These are phyloP conservation scores for Sisyra terminalis DNA, from an alignment of 2,888 invertebrate genomes.

Conservation along the genomic window DNA sequence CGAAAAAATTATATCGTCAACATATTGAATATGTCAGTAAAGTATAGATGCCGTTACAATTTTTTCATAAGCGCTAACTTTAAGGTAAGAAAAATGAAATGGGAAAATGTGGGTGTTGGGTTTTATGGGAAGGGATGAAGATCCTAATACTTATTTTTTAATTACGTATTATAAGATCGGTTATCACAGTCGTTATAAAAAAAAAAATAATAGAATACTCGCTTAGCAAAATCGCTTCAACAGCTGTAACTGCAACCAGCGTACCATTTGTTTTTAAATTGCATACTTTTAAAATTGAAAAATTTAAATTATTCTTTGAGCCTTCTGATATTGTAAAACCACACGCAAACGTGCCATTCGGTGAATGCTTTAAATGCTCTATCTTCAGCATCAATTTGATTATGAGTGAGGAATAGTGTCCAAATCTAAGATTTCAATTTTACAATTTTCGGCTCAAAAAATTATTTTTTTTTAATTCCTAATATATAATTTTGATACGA, in stretches of 20 bases:
- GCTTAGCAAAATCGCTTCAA: slow-evolving; percentile 18
- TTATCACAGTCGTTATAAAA: slow-evolving; percentile 27
- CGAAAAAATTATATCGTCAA: no score
- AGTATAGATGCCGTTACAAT: no score
- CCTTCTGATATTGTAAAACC: neutral
- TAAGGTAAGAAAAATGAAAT: no score
- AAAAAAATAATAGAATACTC: slow-evolving; percentile 24
- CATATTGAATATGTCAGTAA: no score
- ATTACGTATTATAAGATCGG: slow-evolving; percentile 21
- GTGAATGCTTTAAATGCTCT: neutral
- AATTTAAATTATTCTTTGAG: neutral
- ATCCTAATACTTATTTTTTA: neutral
- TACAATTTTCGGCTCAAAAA: neutral
- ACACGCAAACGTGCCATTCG: neutral
- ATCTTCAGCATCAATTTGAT: neutral
- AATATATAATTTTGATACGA: no score
- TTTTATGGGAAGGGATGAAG: no score
- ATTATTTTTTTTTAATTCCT: no score
- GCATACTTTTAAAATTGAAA: neutral
- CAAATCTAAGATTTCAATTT: neutral
- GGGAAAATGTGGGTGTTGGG: no score
- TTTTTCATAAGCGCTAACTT: no score
- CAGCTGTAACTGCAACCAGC: slow-evolving; percentile 28
- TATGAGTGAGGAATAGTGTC: neutral
- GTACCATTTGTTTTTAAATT: slow-evolving; percentile 10